Percentiles rank a stretch among this genome's conserved stretches.
phyloP scores from a whole-genome alignment of 2,888 invertebrate genomes.

The Conomelus anceps region DNA sequence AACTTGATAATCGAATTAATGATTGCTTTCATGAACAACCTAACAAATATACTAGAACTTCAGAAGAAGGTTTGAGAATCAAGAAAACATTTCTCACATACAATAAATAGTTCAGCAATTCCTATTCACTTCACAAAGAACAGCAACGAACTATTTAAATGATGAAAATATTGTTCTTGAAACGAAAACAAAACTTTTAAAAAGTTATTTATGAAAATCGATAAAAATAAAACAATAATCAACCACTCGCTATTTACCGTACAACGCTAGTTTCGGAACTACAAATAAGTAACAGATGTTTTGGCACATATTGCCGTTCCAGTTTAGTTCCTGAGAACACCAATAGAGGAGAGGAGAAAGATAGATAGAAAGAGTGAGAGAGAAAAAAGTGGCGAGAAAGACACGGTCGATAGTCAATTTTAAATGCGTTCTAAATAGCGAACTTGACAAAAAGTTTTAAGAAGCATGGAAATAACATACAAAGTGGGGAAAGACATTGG shows the following conservation, averaged over 20 bases:
- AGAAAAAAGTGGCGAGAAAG: background rate
- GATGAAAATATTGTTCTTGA: background rate
- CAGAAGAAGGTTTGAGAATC: too few relatives aligned
- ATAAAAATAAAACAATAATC: background rate
- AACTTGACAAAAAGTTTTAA: background rate
- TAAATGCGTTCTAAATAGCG: background rate
- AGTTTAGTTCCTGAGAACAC: background rate
- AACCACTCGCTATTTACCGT: background rate
- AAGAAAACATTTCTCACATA: background rate
- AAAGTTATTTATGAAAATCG: background rate
- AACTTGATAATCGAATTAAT: too few relatives aligned
- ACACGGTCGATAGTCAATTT: background rate
- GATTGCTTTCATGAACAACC: too few relatives aligned
- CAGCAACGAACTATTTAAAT: too few relatives aligned
- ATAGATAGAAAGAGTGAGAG: background rate
- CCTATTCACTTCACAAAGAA: background rate
- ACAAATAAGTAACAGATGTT: background rate
- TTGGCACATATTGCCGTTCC: background rate
- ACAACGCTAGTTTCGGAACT: background rate
- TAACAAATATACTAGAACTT: too few relatives aligned
- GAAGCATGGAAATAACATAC: background rate
- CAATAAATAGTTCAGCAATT: too few relatives aligned
- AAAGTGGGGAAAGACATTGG: background rate
- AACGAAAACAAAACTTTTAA: too few relatives aligned
- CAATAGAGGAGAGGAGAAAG: background rate